These are phyloP conservation scores for Drosophila siamana DNA, from an alignment of 2,888 invertebrate genomes.

Conservation along the genomic window DNA sequence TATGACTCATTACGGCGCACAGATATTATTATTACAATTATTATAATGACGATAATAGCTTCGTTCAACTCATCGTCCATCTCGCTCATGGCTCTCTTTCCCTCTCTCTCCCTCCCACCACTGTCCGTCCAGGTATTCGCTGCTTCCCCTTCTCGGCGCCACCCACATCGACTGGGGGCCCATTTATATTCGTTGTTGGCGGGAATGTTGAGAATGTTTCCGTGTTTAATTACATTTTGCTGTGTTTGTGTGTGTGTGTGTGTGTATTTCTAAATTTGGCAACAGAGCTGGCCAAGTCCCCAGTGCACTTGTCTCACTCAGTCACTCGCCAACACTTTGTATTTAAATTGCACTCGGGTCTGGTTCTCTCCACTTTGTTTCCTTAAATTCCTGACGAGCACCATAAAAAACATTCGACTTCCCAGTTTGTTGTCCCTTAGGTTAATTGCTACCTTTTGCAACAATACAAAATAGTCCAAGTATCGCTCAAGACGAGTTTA, in stretches of 20 bases:
- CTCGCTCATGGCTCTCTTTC: not conserved
- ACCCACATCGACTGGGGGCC: conserved; percentile 13
- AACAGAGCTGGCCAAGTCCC: conserved; percentile 20
- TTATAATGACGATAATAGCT: conserved; percentile 1
- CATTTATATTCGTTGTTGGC: no score
- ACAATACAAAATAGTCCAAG: no score
- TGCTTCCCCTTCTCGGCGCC: not conserved
- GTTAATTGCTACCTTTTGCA: not conserved
- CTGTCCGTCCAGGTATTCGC: no score
- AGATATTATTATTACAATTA: conserved; percentile 21
- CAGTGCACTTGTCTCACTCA: not conserved
- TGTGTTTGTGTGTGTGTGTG: no score
- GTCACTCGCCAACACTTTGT: no score
- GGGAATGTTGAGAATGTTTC: conserved; percentile 41
- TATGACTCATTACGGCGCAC: conserved; percentile 26
- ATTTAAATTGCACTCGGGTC: conserved; percentile 23
- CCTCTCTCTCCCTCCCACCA: no score
- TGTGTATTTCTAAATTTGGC: conserved; percentile 34
- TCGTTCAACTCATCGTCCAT: not conserved
- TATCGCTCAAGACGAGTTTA: no score
- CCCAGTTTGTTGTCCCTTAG: no score
- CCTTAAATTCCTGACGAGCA: not conserved
- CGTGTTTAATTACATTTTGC: conserved; percentile 52
- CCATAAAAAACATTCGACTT: no score
- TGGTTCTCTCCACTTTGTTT: conserved; percentile 5